Conservation (phyloP, 2,888 invertebrate species). For the Agonopterix arenella region DNA sequence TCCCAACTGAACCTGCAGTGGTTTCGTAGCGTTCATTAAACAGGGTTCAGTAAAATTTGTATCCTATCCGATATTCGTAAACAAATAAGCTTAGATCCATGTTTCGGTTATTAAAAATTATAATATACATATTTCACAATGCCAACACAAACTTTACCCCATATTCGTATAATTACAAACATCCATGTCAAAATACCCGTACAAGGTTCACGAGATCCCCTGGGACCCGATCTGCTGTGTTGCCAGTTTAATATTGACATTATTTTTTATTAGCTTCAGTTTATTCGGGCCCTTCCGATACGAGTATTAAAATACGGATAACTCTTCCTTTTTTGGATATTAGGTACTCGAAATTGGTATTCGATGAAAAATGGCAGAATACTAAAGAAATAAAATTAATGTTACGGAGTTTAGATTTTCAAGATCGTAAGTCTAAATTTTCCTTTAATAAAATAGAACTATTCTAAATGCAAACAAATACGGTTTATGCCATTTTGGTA, state of each 20-base stretch:
- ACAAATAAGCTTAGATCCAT: slow-evolving; percentile 3
- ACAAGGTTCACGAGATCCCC: slow-evolving; percentile 19
- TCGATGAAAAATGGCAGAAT: not conserved
- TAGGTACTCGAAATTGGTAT: slow-evolving; percentile 17
- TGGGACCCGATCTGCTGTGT: slow-evolving; percentile 27
- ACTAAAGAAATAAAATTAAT: too few species aligned
- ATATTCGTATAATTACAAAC: slow-evolving; percentile 27
- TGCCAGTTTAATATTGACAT: slow-evolving; percentile 45
- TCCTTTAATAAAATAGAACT: too few species aligned
- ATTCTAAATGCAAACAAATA: too few species aligned
- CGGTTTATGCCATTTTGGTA: too few species aligned
- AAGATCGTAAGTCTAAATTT: too few species aligned
- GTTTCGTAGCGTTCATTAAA: not conserved
- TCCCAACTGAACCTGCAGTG: too few species aligned
- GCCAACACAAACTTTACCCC: slow-evolving; percentile 1
- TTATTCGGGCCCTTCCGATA: slow-evolving; percentile 32
- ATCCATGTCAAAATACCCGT: slow-evolving; percentile 22
- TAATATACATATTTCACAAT: slow-evolving; percentile 7
- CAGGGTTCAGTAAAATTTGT: slow-evolving; percentile 9
- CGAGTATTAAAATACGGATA: slow-evolving; percentile 22
- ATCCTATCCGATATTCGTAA: slow-evolving; percentile 5
- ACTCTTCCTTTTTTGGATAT: slow-evolving; percentile 18
- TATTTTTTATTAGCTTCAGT: slow-evolving; percentile 47
- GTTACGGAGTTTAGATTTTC: too few species aligned
- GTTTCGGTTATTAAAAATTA: slow-evolving; percentile 10